Base-by-base conservation (phyloP, 2,888 invertebrate genomes). In the Halocaridina rubra region DNA sequence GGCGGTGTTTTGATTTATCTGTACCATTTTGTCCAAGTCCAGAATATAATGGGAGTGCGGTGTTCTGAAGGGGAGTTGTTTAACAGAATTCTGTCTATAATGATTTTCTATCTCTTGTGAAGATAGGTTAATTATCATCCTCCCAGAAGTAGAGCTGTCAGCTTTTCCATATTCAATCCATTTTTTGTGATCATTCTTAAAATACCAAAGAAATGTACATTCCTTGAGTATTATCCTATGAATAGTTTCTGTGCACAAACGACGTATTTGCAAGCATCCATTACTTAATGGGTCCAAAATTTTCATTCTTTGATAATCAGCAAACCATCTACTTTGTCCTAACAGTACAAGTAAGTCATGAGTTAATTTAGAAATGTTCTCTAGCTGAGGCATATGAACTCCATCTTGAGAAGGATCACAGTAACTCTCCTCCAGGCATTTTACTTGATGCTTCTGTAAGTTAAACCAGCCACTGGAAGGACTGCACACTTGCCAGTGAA, bases 121-220 rank as follows among this genome's bases (percentile, higher is more conserved):
- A 16, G 80, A 71, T 10, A 81, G 27, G 61, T 72, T 85, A 33
- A 76, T 80, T 3, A 76, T 46, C 13, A 81, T 59, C 0, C 77
- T 22, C 7, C 29, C 27, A 27, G 39, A 46, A 69, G 72, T 72
- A 16, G 75, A 30, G 2, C 80, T 80, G 72, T 85, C 85, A 16
- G 77, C 64, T 3, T 80, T 75, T n/a, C 85, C 85, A 61, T 85
- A 85, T 33, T 71, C 39, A 10, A 85, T 76, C 85, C 85, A 85
- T 46, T 85, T 80, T 8, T 81, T 33, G 30, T 81, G 75, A 24
- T 71, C 81, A 27, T 85, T 81, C 64, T 59, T 22, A 46, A 85
- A 81, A 32, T 80, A 76, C 80, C 85, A 80, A 16, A 46, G 22
- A 24, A 59, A 71, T n/a, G 32, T 77, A 3, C 27, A 7, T 32